Evolutionary conservation across 2,797 vertebrate species (phyloP).

Genomic region (Sparus aurata): DNA sequence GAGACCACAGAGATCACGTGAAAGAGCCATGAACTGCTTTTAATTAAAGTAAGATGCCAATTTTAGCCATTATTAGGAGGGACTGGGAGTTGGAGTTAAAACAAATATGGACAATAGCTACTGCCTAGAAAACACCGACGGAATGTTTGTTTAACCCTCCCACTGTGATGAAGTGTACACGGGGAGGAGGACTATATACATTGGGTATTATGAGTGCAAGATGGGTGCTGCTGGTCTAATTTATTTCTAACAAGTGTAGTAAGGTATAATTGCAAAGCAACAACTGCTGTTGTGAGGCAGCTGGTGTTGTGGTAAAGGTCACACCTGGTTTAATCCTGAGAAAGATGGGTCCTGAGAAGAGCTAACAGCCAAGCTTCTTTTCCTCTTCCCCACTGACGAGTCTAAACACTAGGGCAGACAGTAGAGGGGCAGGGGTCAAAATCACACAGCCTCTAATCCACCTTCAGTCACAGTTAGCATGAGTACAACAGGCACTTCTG

Average conservation of each 20-base stretch:
- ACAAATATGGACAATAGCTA: constrained; percentile 12
- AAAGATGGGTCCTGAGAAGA: constrained; percentile 99
- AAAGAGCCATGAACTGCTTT: constrained; percentile 12
- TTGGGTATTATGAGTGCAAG: constrained; percentile 55
- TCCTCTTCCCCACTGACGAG: constrained; percentile 99
- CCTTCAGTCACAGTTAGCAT: constrained; percentile 78
- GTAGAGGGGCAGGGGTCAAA: constrained; percentile 99
- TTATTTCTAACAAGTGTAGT: constrained; percentile 72
- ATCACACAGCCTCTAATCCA: constrained; percentile 82
- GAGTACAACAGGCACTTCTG: constrained; percentile 77
- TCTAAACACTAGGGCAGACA: constrained; percentile 99
- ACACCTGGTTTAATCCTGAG: constrained; percentile 99
- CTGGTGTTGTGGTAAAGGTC: constrained; percentile 90
- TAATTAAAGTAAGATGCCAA: constrained; percentile 4
- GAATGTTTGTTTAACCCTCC: constrained; percentile 15
- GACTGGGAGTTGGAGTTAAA: not conserved
- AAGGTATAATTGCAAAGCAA: constrained; percentile 77
- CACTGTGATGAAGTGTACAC: constrained; percentile 34
- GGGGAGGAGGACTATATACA: constrained; percentile 37
- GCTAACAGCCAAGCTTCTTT: constrained; percentile 99
- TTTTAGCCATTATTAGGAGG: not conserved
- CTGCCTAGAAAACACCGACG: not conserved
- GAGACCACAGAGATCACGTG: constrained; percentile 33
- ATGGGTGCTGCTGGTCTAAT: constrained; percentile 68
- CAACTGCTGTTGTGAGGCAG: constrained; percentile 91